Percentiles rank a stretch among this genome's conserved stretches.
Conservation (phyloP, 1,140 invertebrate genomes). For the Aphelenchoides fujianensis region DNA sequence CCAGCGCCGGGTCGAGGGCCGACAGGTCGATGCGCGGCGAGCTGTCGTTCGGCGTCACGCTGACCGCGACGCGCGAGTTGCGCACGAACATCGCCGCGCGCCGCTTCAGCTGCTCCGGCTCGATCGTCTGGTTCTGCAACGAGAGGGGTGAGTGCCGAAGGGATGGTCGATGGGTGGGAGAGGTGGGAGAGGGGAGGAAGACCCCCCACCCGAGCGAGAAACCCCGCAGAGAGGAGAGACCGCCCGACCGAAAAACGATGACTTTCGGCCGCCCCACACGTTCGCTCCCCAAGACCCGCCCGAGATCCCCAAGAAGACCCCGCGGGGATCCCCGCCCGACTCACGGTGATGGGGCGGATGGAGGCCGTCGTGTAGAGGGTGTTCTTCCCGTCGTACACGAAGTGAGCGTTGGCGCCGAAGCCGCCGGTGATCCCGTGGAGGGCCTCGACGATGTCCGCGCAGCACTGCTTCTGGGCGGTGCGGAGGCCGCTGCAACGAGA, state of each 20-base stretch:
- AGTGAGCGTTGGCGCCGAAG: background rate
- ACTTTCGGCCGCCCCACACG: too few relatives aligned
- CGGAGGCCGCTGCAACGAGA: background rate
- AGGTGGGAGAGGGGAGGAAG: too few relatives aligned
- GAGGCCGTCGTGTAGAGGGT: background rate
- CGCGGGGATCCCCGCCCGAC: too few relatives aligned
- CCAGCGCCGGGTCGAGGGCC: background rate
- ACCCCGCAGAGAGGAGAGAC: too few relatives aligned
- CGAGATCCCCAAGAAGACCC: too few relatives aligned
- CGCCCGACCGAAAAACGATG: too few relatives aligned
- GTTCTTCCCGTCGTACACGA: constrained; percentile 3
- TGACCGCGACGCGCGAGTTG: background rate
- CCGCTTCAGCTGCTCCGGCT: background rate
- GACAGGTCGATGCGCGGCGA: background rate
- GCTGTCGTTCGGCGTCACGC: background rate
- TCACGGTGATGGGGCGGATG: too few relatives aligned
- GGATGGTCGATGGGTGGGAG: too few relatives aligned
- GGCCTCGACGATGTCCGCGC: background rate
- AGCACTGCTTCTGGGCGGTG: background rate
- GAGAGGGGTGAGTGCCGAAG: too few relatives aligned
- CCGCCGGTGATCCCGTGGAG: background rate
- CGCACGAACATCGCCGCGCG: constrained; percentile 1
- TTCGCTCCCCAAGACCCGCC: too few relatives aligned
- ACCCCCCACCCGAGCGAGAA: too few relatives aligned
- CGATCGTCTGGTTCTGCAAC: too few relatives aligned